Conservation (phyloP, 2,888 invertebrate genomes). For the Rapana venosa region DNA sequence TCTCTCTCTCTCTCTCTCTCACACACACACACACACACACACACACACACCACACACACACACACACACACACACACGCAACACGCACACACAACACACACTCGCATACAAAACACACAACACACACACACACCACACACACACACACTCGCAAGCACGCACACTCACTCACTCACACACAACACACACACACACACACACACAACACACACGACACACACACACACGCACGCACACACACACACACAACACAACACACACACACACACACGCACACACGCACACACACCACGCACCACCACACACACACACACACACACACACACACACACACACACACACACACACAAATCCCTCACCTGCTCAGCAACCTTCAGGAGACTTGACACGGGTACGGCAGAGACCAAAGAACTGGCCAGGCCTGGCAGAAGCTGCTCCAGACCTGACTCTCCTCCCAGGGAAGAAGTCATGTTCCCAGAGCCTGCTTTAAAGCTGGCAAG, state of each 20-base stretch:
- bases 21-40: background rate
- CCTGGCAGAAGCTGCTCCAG: background rate
- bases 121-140: background rate
- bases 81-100: background rate
- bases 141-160: background rate
- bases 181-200: background rate
- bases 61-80: background rate
- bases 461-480: background rate
- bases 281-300: background rate
- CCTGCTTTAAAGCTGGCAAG: background rate
- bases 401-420: background rate
- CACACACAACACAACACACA: background rate
- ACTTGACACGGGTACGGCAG: background rate
- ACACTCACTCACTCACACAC: background rate
- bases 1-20: background rate
- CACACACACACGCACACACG: background rate
- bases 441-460: background rate
- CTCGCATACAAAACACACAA: background rate
- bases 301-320: background rate
- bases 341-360: background rate
- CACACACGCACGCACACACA: background rate
- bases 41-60: background rate
- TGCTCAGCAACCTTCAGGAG: constrained; percentile 8
- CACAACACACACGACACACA: background rate
- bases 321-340: background rate